phyloP scores from a whole-genome alignment of 2,797 vertebrate species.

The Microhierax caerulescens region DNA sequence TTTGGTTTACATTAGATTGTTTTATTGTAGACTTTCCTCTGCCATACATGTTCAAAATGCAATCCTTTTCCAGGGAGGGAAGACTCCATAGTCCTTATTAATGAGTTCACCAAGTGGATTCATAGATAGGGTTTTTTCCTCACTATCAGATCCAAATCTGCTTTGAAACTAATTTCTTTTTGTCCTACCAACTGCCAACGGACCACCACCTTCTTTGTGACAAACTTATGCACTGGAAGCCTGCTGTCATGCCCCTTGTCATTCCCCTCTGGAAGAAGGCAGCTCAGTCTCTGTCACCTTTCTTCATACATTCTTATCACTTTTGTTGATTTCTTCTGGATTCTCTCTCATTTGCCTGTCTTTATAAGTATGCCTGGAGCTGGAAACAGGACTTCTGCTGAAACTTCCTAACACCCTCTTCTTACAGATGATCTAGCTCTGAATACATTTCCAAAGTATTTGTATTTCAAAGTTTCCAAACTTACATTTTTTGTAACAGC shows the following conservation, averaged over 20 bases:
- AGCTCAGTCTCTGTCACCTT: neutral
- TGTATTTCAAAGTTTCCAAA: too few relatives aligned
- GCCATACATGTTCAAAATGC: neutral
- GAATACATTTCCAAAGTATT: neutral
- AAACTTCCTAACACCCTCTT: neutral
- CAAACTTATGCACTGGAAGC: neutral
- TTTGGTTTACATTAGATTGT: neutral
- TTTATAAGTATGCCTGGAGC: neutral
- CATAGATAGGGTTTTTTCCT: neutral
- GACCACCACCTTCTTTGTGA: neutral
- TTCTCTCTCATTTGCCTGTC: neutral
- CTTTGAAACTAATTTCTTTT: neutral
- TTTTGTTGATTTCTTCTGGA: neutral
- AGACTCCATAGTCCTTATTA: neutral
- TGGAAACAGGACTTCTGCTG: neutral
- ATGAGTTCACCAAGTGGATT: neutral
- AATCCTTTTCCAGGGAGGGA: neutral
- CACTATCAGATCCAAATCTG: neutral
- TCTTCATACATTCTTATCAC: neutral
- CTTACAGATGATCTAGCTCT: neutral
- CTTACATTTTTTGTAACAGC: neutral
- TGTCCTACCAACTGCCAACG: neutral
- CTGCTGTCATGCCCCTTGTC: rapidly evolving
- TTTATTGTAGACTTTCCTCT: neutral
- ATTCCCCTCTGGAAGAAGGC: neutral